Evolutionary conservation across 2,113 vertebrate genomes (phyloP).

Genomic region (Sorex fumeus): DNA sequence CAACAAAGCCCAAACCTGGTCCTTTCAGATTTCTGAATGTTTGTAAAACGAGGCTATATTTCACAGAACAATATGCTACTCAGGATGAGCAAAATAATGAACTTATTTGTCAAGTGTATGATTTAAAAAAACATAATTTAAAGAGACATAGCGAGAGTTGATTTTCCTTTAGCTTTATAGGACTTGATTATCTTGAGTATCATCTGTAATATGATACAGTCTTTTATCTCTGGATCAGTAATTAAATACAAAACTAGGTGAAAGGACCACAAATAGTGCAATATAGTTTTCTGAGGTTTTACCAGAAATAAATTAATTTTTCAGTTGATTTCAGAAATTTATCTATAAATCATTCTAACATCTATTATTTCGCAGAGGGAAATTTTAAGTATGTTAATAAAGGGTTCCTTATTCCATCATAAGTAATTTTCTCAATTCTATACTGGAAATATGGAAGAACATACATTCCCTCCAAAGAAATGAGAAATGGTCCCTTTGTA

Average conservation of each 20-base stretch:
- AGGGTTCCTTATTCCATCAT: background rate
- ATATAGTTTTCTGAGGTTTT: slow-evolving; percentile 40
- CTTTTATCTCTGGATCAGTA: slow-evolving; percentile 78
- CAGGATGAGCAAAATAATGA: background rate
- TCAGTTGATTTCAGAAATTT: slow-evolving; percentile 53
- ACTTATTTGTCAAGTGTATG: background rate
- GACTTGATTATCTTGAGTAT: slow-evolving; percentile 37
- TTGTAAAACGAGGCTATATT: slow-evolving; percentile 1
- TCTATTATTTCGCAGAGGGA: slow-evolving; percentile 16
- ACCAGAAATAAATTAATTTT: slow-evolving; percentile 61
- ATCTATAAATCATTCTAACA: background rate
- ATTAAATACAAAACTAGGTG: slow-evolving; percentile 74
- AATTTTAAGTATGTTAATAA: background rate
- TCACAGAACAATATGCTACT: background rate
- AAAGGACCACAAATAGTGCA: slow-evolving; percentile 65
- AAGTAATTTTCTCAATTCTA: background rate
- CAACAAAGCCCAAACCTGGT: background rate
- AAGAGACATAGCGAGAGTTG: slow-evolving; percentile 68
- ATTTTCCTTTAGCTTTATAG: slow-evolving; percentile 64
- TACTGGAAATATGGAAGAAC: background rate
- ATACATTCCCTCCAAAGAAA: background rate
- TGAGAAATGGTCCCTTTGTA: background rate
- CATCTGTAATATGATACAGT: slow-evolving; percentile 73
- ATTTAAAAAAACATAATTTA: slow-evolving; percentile 2
- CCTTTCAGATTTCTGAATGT: slow-evolving; percentile 8